Base-by-base conservation (phyloP, 2,797 vertebrate genomes). In the Xenentodon cancila region DNA sequence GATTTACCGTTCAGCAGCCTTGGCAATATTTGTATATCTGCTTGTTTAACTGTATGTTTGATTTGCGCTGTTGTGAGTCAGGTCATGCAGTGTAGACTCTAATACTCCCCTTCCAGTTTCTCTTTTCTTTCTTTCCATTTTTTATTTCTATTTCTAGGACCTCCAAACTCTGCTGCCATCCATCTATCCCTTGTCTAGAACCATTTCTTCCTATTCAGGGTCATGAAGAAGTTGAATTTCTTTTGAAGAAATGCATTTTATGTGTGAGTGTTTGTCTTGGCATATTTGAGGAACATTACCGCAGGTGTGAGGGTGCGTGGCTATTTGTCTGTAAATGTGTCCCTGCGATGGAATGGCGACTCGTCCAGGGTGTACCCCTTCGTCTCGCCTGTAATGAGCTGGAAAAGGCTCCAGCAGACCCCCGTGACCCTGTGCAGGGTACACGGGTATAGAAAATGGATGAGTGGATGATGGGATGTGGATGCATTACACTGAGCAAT, bases 41-140 rank as follows among this genome's bases (percentile, higher is more conserved):
- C 58, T 70, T 75, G 34, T 63, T 77, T 30, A 34, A n/a, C 46
- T 12, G 18, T 15, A 16, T 61, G 54, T 64, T 79, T 80, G 53
- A 65, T 64, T 70, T 66, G 45, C 45, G 30, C 18, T 17, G 1
- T 69, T 70, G 69, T 81, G 62, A 73, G 43, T 73, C 53, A 71
- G 68, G 50, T 59, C 53, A 68, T 70, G 62, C 49, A 52, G 43
- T 19, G 57, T 44, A 7, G 45, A 77, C 46, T 53, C 47, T 84
- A 76, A 73, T 59, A 51, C 34, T 67, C 67, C 34, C 59, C 30
- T 40, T 13, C 37, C 37, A 11, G 34, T 37, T 37, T 37, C 1
- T 11, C 12, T 37, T 37, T 37, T 37, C 12, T 37, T 37, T 34
- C 32, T 8, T 34, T 12, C 34, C 11, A 11, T 37, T 2, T 40